Evolutionary conservation across 2,113 vertebrate species (phyloP), one percentile per base, ranked within the genome.

Genomic region (Engraulis encrasicolus): DNA sequence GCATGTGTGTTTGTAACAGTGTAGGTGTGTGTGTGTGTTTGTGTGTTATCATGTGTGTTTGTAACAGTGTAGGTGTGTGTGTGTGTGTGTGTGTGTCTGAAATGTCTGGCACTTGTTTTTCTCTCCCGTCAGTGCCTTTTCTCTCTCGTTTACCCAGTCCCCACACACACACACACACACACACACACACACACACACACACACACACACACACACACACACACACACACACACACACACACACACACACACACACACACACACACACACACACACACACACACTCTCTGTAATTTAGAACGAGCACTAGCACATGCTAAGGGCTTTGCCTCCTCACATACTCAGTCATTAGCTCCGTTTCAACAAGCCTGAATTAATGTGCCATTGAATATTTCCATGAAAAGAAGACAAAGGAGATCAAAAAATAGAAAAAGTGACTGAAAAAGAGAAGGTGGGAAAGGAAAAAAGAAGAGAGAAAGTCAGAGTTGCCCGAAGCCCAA

Each of bases 361-460:
- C 78, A 81, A 45, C 81, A 50, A 0, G 50, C 79, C 88, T 88
- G 82, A 91, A 90, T 81, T 50, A n/a, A n/a, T n/a, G n/a, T n/a
- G n/a, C n/a, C n/a, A n/a, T n/a, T n/a, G n/a, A n/a, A n/a, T n/a
- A n/a, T n/a, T n/a, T n/a, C n/a, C n/a, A 31, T 52, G 38, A 79
- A n/a, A n/a, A 27, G 66, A 84, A 77, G 18, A 18, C 15, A 50
- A 18, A n/a, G 27, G 12, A 61, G 54, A 61, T 7, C 5, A 11
- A n/a, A 27, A 66, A 11, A 66, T 4, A 58, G 18, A n/a, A 14
- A 27, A 27, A 27, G 31, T 27, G 15, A 31, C 45, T 27, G 58
- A 52, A 2, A 11, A 31, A 27, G 23, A 27, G 6, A 23, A 90
- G 84, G 91, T 85, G 88, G 5, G 40, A 58, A 79, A n/a, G n/a